Evolutionary conservation across 2,797 vertebrate species (phyloP), one percentile per base, ranked within the genome.

Genomic region (Pteronotus mesoamericanus): DNA sequence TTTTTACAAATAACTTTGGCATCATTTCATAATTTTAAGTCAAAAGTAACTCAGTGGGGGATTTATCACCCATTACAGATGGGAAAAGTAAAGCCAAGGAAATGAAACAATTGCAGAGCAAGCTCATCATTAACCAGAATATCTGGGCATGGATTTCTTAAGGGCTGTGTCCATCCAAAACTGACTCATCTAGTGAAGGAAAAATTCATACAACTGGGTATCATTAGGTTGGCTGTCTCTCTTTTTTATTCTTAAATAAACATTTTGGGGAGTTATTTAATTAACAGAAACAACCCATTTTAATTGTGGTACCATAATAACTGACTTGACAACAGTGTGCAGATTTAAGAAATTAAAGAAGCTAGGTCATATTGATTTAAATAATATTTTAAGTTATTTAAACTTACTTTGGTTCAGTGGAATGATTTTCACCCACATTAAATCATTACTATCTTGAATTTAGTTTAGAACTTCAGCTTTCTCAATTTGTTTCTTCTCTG

Each of bases 1-100:
- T 91, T 96, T 97, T 92, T 95, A 55, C 69, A 92, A 91, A 84
- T 44, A 89, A 14, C 18, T 91, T 94, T 97, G 86, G 71, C 72
- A 86, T 71, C 1, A 0, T 86, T 95, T 79, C 42, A 61, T 75
- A 96, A 94, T 92, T 96, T 96, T 94, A 91, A 95, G 72, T 93
- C 53, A 91, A 80, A 87, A 94, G 74, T 75, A 79, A 86, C 61
- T 96, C 90, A 53, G 61, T 57, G 84, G n/a, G 32, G 14, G 10
- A 80, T 79, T 61, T 92, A 90, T 93, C 91, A 96, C 37, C 82
- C 32, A 24, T 61, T 90, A 75, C 19, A 90, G 51, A 95, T 80
- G 51, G 29, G n/a, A 34, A 83, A 93, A 93, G 26, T 57, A 95
- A 79, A 96, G 42, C 29, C 46, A 86, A 77, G 53, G 9, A 34